These are phyloP conservation scores for Heterodera filipjevi DNA, from an alignment of 2,888 invertebrate genomes.

Conservation along the genomic window DNA sequence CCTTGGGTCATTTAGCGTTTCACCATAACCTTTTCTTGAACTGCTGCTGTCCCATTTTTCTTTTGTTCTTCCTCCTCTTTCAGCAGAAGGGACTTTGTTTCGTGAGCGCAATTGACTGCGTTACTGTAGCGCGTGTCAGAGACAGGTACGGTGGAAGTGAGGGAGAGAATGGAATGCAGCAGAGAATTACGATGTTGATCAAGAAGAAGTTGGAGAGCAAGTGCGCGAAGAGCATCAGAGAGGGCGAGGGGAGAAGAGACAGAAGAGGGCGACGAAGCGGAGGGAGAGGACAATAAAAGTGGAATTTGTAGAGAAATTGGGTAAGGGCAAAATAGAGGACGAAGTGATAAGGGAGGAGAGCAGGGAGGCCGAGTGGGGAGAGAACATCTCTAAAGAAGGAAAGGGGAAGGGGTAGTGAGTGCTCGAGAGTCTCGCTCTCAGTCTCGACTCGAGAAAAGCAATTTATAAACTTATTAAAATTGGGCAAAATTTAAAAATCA, in stretches of 20 bases:
- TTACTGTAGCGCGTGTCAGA: neutral
- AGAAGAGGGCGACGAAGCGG: neutral
- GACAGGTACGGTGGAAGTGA: neutral
- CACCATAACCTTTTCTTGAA: neutral
- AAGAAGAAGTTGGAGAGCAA: neutral
- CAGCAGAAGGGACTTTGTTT: neutral
- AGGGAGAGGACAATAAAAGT: neutral
- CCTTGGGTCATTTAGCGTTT: neutral
- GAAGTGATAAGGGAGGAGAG: neutral
- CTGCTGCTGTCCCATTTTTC: neutral
- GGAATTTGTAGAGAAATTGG: neutral
- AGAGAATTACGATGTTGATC: slow-evolving; percentile 8
- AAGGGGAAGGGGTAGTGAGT: too few species aligned
- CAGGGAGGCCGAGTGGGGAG: neutral
- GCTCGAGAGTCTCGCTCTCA: too few species aligned
- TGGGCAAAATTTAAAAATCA: too few species aligned
- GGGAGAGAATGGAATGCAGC: slow-evolving; percentile 2
- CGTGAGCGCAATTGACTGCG: neutral
- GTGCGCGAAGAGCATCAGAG: neutral
- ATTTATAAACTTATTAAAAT: too few species aligned
- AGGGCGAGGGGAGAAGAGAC: neutral
- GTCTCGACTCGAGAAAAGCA: too few species aligned
- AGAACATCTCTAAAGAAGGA: neutral
- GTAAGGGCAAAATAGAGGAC: neutral
- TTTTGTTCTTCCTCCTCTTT: neutral